Conservation (phyloP, 2,888 invertebrate genomes). For the Heliconius ethilla region DNA sequence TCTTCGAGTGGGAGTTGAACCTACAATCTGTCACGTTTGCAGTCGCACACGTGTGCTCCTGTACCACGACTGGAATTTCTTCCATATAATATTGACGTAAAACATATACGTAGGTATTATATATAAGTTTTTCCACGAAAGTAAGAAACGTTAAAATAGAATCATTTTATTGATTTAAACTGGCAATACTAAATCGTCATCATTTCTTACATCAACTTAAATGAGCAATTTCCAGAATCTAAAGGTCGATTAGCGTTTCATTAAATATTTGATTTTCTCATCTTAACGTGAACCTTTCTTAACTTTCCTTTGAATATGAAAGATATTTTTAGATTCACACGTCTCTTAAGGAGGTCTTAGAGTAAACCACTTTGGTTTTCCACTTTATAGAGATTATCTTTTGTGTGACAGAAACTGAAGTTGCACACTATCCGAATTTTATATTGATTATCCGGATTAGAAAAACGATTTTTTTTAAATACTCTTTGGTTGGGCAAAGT, state of each 20-base stretch:
- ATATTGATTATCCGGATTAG: background rate
- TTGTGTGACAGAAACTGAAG: background rate
- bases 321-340: background rate
- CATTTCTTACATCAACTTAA: background rate
- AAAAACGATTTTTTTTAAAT: background rate
- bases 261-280: conserved; percentile 19
- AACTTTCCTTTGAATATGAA: background rate
- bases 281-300: background rate
- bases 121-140: no score
- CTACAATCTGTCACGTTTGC: no score
- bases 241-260: background rate
- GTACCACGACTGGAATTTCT: no score
- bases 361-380: background rate
- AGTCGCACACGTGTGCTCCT: no score
- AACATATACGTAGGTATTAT: no score
- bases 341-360: background rate
- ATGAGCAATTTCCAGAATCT: background rate
- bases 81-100: no score
- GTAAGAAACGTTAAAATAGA: background rate
- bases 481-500: background rate
- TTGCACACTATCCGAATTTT: background rate
- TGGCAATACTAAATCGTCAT: background rate
- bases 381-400: background rate
- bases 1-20: background rate
- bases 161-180: background rate